Conservation (phyloP, 2,888 invertebrate genomes). For the Cephus spinipes region DNA sequence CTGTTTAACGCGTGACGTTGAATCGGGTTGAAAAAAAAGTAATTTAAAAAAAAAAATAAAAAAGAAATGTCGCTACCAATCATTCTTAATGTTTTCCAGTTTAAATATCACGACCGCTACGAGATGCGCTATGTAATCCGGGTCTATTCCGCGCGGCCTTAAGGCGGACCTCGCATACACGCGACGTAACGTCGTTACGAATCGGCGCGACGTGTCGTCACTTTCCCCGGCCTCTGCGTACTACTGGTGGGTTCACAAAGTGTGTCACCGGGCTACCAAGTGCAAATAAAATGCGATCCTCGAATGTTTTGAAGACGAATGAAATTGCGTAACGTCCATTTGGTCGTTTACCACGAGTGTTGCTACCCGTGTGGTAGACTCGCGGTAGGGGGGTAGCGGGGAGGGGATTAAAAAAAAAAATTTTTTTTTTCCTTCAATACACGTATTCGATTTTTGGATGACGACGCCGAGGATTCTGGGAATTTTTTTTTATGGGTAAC, state of each 20-base stretch:
- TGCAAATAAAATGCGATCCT: conserved; percentile 50
- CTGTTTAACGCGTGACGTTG: not conserved
- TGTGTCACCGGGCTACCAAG: conserved; percentile 54
- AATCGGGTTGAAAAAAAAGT: not conserved
- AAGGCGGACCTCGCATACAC: conserved; percentile 28
- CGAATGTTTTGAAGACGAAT: conserved; percentile 25
- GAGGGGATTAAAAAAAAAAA: too few species aligned
- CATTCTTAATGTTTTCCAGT: not conserved
- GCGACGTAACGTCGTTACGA: conserved; percentile 48
- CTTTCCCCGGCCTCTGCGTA: conserved; percentile 46
- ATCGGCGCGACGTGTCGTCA: conserved; percentile 45
- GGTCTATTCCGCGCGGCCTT: conserved; percentile 10
- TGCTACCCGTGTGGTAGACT: too few species aligned
- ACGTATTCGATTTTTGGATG: not conserved
- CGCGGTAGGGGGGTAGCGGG: too few species aligned
- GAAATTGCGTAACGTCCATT: conserved; percentile 22
- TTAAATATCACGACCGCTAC: conserved; percentile 27
- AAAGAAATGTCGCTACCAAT: not conserved
- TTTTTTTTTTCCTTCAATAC: not conserved
- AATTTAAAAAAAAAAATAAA: not conserved
- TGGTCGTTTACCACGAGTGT: not conserved
- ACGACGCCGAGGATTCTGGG: not conserved
- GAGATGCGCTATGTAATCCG: conserved; percentile 16
- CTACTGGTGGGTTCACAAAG: conserved; percentile 34
- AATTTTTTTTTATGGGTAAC: conserved; percentile 26